Evolutionary conservation across 2,888 invertebrate species (phyloP).

Genomic region (Agriotes lineatus): DNA sequence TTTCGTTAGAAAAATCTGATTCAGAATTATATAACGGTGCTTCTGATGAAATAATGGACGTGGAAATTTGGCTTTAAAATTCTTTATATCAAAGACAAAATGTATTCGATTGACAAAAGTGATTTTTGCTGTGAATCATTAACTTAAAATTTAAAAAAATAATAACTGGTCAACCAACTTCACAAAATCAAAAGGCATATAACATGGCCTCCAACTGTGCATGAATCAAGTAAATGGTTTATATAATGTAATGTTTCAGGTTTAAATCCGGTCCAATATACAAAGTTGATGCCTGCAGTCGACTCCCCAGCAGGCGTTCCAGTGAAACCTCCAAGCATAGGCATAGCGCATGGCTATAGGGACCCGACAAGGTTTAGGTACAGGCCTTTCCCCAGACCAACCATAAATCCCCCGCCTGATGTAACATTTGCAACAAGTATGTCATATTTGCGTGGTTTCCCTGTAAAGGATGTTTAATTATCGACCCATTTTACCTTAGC

Average conservation of each 20-base stretch:
- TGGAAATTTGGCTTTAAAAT: too few relatives aligned
- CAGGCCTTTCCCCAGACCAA: constrained; percentile 69
- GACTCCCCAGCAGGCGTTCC: constrained; percentile 73
- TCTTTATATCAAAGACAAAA: too few relatives aligned
- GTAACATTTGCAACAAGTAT: constrained; percentile 61
- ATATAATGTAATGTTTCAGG: neutral
- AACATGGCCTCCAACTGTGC: too few relatives aligned
- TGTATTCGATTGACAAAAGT: too few relatives aligned
- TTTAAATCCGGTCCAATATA: constrained; percentile 66
- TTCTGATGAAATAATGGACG: too few relatives aligned
- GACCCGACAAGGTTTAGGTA: constrained; percentile 74
- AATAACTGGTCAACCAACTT: too few relatives aligned
- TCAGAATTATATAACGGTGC: too few relatives aligned
- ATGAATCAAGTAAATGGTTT: neutral
- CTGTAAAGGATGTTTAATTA: neutral
- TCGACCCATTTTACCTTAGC: constrained; percentile 54
- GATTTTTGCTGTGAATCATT: too few relatives aligned
- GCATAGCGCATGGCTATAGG: constrained; percentile 72
- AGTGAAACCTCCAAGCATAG: constrained; percentile 69
- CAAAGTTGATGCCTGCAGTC: constrained; percentile 71
- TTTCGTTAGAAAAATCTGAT: too few relatives aligned
- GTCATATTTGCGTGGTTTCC: too few relatives aligned
- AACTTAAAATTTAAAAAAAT: too few relatives aligned
- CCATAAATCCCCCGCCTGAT: constrained; percentile 68
- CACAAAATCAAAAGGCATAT: too few relatives aligned